These are phyloP conservation scores for Numida meleagris DNA, from an alignment of 2,113 vertebrate species.

Conservation along the genomic window DNA sequence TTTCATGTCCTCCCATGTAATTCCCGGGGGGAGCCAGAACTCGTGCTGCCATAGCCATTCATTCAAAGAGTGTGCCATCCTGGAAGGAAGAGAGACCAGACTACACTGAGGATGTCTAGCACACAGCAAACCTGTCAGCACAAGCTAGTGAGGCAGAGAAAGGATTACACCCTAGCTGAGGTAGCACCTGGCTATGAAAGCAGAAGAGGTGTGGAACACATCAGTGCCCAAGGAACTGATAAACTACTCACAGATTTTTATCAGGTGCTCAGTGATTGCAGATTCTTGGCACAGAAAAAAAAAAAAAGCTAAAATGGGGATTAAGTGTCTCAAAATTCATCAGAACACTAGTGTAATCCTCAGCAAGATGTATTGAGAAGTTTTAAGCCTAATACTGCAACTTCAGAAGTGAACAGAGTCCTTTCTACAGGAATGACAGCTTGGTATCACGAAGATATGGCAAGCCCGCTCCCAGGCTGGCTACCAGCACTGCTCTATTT, in stretches of 20 bases:
- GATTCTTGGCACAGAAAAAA: not conserved
- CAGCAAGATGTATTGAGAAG: not conserved
- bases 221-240: not conserved
- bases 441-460: rapidly evolving
- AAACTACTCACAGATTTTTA: not conserved
- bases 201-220: not conserved
- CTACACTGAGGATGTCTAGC: not conserved
- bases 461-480: not conserved
- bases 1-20: conserved; percentile 84
- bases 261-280: not conserved
- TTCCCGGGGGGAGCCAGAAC: conserved; percentile 88
- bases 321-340: not conserved
- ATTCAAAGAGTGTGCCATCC: conserved; percentile 84
- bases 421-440: not conserved
- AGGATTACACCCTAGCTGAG: conserved; percentile 2
- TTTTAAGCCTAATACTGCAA: not conserved
- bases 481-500: not conserved
- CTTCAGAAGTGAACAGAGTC: not conserved
- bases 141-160: not conserved
- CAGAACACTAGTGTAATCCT: not conserved
- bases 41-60: conserved; percentile 87
- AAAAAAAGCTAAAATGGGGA: not conserved
- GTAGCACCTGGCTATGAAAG: not conserved
- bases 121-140: not conserved
- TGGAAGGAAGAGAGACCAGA: conserved; percentile 3